Percentiles rank a stretch among this genome's conserved stretches.
phyloP scores from a whole-genome alignment of 2,888 invertebrate genomes.

The Drosophila anceps region DNA sequence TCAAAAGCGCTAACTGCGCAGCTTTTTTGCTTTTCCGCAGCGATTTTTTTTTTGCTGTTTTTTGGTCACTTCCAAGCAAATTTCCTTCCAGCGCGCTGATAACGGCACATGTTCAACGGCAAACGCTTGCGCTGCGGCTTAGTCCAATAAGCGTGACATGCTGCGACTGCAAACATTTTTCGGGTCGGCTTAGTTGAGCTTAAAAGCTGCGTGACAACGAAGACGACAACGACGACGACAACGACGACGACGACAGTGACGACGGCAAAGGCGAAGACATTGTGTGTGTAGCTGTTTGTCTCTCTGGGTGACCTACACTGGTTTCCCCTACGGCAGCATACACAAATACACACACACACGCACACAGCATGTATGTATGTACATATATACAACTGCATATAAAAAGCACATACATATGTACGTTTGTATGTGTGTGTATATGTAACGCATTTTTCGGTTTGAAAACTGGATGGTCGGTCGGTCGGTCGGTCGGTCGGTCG shows the following conservation, averaged over 20 bases:
- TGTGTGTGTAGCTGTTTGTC: constrained; percentile 48
- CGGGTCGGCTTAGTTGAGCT: constrained; percentile 20
- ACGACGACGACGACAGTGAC: constrained; percentile 1
- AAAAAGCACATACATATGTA: constrained; percentile 4
- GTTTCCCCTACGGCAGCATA: constrained; percentile 48
- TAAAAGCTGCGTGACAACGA: constrained; percentile 44
- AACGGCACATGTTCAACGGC: constrained; percentile 39
- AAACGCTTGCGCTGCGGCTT: constrained; percentile 34
- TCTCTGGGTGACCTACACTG: constrained; percentile 68
- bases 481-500: too few species aligned
- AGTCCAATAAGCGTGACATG: constrained; percentile 36
- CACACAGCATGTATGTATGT: not conserved
- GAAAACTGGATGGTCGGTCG: constrained; percentile 54
- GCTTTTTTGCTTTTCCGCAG: constrained; percentile 43
- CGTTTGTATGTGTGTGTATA: constrained; percentile 12
- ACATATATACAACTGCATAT: constrained; percentile 7
- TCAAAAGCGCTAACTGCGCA: constrained; percentile 66
- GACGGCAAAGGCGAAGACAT: constrained; percentile 24
- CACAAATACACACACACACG: constrained; percentile 9
- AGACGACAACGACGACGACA: constrained; percentile 13
- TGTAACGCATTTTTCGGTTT: constrained; percentile 65
- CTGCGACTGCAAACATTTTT: constrained; percentile 37
- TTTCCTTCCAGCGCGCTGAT: constrained; percentile 39
- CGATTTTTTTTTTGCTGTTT: not conserved
- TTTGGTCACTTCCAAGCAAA: constrained; percentile 18